Conservation (phyloP, 2,113 vertebrate genomes). For the Picathartes gymnocephalus region DNA sequence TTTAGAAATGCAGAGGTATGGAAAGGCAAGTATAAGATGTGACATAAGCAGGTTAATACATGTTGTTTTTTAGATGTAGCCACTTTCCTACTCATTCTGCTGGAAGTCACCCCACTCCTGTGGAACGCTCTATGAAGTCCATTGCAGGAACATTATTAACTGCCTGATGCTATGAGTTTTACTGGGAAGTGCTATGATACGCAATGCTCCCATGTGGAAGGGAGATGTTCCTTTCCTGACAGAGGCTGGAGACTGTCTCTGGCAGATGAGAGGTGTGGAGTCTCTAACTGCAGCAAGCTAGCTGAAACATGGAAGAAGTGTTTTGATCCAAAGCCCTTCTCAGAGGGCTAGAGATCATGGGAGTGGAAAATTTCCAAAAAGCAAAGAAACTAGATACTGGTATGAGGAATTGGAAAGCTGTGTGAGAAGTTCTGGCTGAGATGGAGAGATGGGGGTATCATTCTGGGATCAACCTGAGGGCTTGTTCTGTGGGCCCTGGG, state of each 20-base stretch:
- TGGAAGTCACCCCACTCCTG: background rate
- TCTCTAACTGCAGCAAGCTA: background rate
- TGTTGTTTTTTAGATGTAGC: background rate
- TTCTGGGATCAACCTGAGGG: background rate
- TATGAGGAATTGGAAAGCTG: background rate
- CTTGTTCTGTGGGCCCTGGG: background rate
- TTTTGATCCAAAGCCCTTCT: background rate
- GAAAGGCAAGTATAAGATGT: background rate
- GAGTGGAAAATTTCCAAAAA: background rate
- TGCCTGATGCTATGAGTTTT: background rate
- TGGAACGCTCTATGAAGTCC: background rate
- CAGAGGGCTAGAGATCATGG: background rate
- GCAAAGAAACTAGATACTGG: background rate
- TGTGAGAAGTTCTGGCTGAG: background rate
- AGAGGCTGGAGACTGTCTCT: background rate
- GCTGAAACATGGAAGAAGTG: background rate
- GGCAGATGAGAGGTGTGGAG: background rate
- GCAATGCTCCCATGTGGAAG: fast-evolving
- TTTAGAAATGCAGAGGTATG: background rate
- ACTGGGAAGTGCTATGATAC: background rate
- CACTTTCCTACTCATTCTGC: background rate
- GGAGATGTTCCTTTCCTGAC: background rate
- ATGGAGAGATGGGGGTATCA: background rate
- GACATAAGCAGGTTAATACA: background rate
- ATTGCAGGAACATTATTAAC: background rate